Base-by-base conservation (phyloP, 2,888 invertebrate genomes). In the Macaria liturata region DNA sequence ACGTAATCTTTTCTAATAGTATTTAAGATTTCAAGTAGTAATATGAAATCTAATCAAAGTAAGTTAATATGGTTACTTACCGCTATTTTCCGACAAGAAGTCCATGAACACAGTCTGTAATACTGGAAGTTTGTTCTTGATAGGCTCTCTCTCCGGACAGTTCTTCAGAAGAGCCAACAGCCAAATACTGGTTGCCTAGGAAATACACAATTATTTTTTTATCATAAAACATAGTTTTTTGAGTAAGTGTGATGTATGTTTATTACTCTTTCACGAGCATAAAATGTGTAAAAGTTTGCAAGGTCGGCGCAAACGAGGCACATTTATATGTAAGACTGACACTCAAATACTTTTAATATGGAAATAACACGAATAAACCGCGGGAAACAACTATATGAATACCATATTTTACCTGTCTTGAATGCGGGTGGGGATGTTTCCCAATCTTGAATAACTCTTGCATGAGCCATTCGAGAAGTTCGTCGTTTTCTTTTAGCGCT, bases 81-180 rank as follows among this genome's bases (percentile, higher is more conserved):
- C 98, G 83, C 96, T 98, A 79, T 95, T 97, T 79, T 98, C 98
- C 0, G 96, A 96, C 3, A 98, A 91, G 61, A 97, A 94, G 74
- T 96, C 95, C 93, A 98, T 97, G 75, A 98, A 98, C 4, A 95
- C 95, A 64, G 94, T 93, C 83, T 98, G 98, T 45, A 98, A 88
- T 20, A 90, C 81, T 64, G 94, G 92, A 59, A 97, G 89, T 63
- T 94, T 94, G 49, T 89, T 90, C 69, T 95, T 93, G 39, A 98
- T 93, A 0, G 95, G 94, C 37, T 93, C 91, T 4, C 96, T 93
- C 61, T 94, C 93, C 0, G 95, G 93, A 75, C 97, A 97, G 75
- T 95, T 95, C 82, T 97, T 97, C 40, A 97, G 88, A 37, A 98
- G 81, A 1, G 97, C 95, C 69, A 98, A 84, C 34, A 98, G 88